phyloP scores from a whole-genome alignment of 2,888 invertebrate species.

The Nebria salina region DNA sequence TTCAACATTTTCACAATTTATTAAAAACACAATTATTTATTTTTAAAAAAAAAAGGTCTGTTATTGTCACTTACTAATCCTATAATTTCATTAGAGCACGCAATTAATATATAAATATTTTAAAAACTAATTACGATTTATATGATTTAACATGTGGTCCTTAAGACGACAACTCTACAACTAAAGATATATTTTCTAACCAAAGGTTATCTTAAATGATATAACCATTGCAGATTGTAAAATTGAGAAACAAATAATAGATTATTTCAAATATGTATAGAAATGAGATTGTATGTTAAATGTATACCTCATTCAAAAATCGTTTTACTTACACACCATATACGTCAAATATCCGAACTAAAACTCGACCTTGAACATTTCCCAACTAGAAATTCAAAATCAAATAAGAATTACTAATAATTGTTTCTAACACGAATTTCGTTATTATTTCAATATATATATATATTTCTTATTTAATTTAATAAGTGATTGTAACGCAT shows the following conservation, averaged over 20 bases:
- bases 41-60: constrained; percentile 21
- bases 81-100: background rate
- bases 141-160: background rate
- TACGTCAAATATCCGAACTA: background rate
- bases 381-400: too few relatives aligned
- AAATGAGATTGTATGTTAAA: background rate
- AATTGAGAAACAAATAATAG: constrained; percentile 18
- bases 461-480: too few relatives aligned
- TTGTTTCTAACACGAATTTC: too few relatives aligned
- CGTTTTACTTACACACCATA: background rate
- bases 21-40: constrained; percentile 16
- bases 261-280: constrained; percentile 3
- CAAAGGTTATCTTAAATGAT: constrained; percentile 38
- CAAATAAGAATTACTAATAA: too few relatives aligned
- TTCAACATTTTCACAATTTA: constrained; percentile 65
- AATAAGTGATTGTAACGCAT: too few relatives aligned
- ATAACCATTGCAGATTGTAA: constrained; percentile 33
- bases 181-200: constrained; percentile 30
- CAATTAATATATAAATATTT: background rate
- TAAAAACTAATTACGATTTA: background rate
- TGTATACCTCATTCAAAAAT: background rate
- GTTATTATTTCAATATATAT: too few relatives aligned
- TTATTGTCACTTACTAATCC: constrained; percentile 28
- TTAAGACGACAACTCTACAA: constrained; percentile 11
- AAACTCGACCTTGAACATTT: background rate